Evolutionary conservation across 64 coral and sea anemone species (phyloP).

Genomic region (Pocillopora verrucosa): DNA sequence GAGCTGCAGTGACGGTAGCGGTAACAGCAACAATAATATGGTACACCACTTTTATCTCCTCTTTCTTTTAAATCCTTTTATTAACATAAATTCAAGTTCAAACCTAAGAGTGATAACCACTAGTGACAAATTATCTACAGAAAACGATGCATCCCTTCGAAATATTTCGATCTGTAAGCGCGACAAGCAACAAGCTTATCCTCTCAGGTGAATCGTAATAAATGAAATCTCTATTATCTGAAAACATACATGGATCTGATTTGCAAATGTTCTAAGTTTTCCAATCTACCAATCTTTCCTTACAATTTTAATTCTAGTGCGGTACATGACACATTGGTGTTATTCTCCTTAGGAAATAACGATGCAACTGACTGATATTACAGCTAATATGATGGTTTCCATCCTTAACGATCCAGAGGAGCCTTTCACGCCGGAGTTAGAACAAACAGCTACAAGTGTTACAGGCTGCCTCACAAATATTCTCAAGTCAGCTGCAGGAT

Average conservation of each 20-base stretch:
- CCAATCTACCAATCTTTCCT: neutral
- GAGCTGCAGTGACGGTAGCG: neutral
- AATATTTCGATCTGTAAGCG: too few relatives aligned
- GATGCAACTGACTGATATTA: neutral
- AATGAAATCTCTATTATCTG: neutral
- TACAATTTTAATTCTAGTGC: neutral
- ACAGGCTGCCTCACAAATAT: conserved; percentile 1
- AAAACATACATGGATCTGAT: fast-evolving
- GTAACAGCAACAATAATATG: too few relatives aligned
- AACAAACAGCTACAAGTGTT: neutral
- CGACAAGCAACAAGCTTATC: too few relatives aligned
- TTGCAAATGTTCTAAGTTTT: too few relatives aligned
- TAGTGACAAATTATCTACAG: too few relatives aligned
- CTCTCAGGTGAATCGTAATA: too few relatives aligned
- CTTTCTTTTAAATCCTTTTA: too few relatives aligned
- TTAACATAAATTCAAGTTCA: too few relatives aligned
- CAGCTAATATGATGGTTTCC: neutral
- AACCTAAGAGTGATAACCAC: too few relatives aligned
- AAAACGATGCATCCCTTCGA: too few relatives aligned
- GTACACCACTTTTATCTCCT: too few relatives aligned
- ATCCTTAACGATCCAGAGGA: neutral
- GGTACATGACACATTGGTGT: neutral
- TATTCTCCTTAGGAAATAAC: neutral
- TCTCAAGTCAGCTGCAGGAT: neutral
- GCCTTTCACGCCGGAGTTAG: neutral